Conservation (phyloP, 2,113 vertebrate species). For the Pristiophorus japonicus region DNA sequence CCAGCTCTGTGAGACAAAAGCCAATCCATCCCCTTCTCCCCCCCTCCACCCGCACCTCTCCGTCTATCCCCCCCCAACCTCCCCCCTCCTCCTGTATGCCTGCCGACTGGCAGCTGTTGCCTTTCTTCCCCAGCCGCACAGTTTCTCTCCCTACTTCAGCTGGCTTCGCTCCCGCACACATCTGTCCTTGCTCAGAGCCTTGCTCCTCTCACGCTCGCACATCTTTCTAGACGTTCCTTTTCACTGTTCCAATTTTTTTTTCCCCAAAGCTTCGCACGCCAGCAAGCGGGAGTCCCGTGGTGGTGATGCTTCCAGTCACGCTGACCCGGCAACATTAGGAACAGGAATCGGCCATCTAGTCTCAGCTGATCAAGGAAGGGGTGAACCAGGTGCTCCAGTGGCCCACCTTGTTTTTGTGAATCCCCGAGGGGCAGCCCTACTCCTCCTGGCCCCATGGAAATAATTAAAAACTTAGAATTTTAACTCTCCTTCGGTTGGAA, state of each 20-base stretch:
- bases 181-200: not conserved
- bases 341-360: not conserved
- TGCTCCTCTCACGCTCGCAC: not conserved
- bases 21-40: not conserved
- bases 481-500: not conserved
- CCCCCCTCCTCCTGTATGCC: not conserved
- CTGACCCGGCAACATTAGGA: not conserved
- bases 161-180: not conserved
- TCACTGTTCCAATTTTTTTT: not conserved
- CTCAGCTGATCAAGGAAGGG: not conserved
- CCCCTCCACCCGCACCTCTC: not conserved
- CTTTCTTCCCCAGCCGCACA: not conserved
- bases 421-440: no score
- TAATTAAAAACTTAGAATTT: not conserved
- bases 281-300: not conserved
- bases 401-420: not conserved
- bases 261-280: not conserved
- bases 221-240: not conserved
- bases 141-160: not conserved
- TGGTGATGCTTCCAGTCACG: not conserved
- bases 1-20: not conserved
- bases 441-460: no score
- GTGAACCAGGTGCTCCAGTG: not conserved
- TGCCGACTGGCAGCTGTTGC: not conserved
- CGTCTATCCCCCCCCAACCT: not conserved